Evolutionary conservation across 2,797 vertebrate genomes (phyloP).

Genomic region (Pangasius sanitwongsei): DNA sequence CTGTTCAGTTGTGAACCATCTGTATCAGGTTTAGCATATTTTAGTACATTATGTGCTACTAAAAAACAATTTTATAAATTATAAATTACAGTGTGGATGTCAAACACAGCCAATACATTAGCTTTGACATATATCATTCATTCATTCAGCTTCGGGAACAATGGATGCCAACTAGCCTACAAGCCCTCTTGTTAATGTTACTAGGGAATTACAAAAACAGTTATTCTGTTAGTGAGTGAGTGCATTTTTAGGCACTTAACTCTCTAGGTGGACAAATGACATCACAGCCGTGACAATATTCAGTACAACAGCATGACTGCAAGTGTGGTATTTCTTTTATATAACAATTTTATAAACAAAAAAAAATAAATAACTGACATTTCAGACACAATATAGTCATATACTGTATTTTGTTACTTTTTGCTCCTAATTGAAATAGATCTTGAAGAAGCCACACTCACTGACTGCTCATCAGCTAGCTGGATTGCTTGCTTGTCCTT

Average conservation of each 20-base stretch:
- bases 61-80: neutral
- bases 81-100: neutral
- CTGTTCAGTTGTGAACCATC: neutral
- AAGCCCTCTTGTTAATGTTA: slow-evolving; percentile 5
- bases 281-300: neutral
- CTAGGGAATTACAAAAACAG: neutral
- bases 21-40: neutral
- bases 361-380: neutral
- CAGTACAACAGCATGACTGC: neutral
- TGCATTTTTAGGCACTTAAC: neutral
- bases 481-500: neutral
- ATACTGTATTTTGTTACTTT: neutral
- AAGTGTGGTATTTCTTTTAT: neutral
- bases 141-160: neutral
- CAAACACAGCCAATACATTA: neutral
- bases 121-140: neutral
- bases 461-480: neutral
- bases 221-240: neutral
- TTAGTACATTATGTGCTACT: neutral
- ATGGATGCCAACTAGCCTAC: neutral
- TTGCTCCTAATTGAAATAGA: neutral
- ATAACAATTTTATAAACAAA: neutral
- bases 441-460: neutral
- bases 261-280: neutral
- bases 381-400: neutral